Evolutionary conservation across 1,140 invertebrate species (phyloP).

Genomic region (Drosophila ercepeae): DNA sequence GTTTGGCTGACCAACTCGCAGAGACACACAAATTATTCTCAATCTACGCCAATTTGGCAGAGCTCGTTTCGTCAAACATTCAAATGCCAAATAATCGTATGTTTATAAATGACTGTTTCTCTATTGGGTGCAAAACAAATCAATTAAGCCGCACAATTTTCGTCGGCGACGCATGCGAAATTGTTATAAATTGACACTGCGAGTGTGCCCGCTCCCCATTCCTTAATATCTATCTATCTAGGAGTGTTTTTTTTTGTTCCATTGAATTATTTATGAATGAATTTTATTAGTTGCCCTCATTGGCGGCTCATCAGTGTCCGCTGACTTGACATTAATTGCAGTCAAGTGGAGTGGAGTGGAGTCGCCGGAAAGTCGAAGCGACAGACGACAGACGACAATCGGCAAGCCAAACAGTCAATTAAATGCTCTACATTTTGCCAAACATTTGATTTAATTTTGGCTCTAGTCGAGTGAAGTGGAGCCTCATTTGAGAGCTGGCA

Average conservation of each 20-base stretch:
- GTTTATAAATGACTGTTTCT: constrained; percentile 33
- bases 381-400: neutral
- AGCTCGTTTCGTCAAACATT: constrained; percentile 50
- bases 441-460: constrained; percentile 71
- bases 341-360: constrained; percentile 59
- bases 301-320: constrained; percentile 77
- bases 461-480: constrained; percentile 13
- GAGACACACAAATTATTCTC: constrained; percentile 64
- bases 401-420: constrained; percentile 56
- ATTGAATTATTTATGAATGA: constrained; percentile 82
- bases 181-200: constrained; percentile 73
- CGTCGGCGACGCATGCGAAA: constrained; percentile 70
- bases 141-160: constrained; percentile 68
- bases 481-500: constrained; percentile 6
- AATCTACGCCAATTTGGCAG: constrained; percentile 74
- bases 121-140: constrained; percentile 75
- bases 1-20: neutral
- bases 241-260: constrained; percentile 28
- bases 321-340: constrained; percentile 59
- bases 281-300: constrained; percentile 81
- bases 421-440: constrained; percentile 72
- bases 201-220: neutral
- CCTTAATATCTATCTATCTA: neutral
- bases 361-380: constrained; percentile 21
- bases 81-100: constrained; percentile 33